A percentile compares a stretch with the other conserved stretches of the same genome.
phyloP scores from a whole-genome alignment of 2,888 invertebrate genomes.

The Drosophila bunnanda region DNA sequence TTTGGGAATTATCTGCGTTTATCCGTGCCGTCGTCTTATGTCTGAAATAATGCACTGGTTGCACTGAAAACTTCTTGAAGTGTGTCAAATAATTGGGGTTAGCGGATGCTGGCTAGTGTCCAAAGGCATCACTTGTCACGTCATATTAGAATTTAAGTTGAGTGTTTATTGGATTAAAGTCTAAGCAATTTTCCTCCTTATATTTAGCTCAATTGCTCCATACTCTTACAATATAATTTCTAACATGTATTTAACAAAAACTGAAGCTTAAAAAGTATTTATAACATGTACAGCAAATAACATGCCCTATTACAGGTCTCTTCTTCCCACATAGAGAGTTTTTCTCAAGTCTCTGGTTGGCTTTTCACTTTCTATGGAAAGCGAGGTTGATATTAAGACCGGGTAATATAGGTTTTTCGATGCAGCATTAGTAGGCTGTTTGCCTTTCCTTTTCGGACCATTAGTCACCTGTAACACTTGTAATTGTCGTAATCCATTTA shows the following conservation, averaged over 20 bases:
- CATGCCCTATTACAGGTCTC: background rate
- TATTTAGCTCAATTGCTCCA: background rate
- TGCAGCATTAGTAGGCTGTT: background rate
- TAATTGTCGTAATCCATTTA: background rate
- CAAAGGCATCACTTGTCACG: background rate
- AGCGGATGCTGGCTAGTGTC: constrained; percentile 1
- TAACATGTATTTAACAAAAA: background rate
- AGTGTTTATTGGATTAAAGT: background rate
- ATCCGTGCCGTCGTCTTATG: background rate
- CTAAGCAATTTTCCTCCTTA: background rate
- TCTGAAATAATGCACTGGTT: background rate
- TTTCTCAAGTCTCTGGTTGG: background rate
- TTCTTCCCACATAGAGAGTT: background rate
- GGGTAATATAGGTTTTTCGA: background rate
- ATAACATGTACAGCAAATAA: background rate
- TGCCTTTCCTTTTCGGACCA: background rate
- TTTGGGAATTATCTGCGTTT: constrained; percentile 25
- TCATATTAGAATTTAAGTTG: background rate
- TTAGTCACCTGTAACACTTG: background rate
- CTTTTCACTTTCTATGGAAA: constrained; percentile 14
- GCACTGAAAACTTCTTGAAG: constrained; percentile 1
- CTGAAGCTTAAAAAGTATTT: background rate
- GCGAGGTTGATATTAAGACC: background rate
- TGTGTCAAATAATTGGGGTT: constrained; percentile 2
- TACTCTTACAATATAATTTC: background rate